Evolutionary conservation across 2,113 vertebrate genomes (phyloP), one percentile per base, ranked within the genome.

Genomic region (Lasiurus borealis): DNA sequence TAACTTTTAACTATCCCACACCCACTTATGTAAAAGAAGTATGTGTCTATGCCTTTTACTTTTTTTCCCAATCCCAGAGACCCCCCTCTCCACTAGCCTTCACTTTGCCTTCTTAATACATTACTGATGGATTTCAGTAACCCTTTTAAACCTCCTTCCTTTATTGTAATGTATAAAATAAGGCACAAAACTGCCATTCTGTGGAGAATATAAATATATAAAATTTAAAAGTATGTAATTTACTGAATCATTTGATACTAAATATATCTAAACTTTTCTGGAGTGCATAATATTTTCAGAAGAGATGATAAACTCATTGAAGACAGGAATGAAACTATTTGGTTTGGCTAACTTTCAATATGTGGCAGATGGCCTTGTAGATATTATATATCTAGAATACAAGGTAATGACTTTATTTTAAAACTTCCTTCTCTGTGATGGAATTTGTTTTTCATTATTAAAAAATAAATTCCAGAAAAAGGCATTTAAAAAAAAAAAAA

Each of bases 371-470:
- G 2, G 3, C 12, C 12, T 34, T 80, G 0, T 7, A 8, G 59
- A 66, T 52, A 68, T 9, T 80, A 4, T 59, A 16, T 54, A 52
- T n/a, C 36, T 77, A 80, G 92, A 85, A 48, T 2, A 72, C 2
- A 40, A 34, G 83, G 13, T 44, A 46, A 71, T 76, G 7, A 13
- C 64, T 69, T 6, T 40, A 7, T 1, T 52, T 76, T 86, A 73
- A 46, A 94, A 18, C 75, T 72, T 36, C 40, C 10, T 29, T 91
- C 23, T 76, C 4, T 81, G 6, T 85, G 8, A 76, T 90, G 21
- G 73, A 62, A 73, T 81, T 76, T 93, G 16, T 25, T 85, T 93
- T 93, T 96, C 23, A 85, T 81, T 92, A 78, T 82, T 94, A 86
- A 90, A 92, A 81, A 71, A 57, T 50, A 81, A 69, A 52, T 75